Evolutionary conservation across 2,113 vertebrate genomes (phyloP).

Genomic region (Periophthalmodon schlosseri): DNA sequence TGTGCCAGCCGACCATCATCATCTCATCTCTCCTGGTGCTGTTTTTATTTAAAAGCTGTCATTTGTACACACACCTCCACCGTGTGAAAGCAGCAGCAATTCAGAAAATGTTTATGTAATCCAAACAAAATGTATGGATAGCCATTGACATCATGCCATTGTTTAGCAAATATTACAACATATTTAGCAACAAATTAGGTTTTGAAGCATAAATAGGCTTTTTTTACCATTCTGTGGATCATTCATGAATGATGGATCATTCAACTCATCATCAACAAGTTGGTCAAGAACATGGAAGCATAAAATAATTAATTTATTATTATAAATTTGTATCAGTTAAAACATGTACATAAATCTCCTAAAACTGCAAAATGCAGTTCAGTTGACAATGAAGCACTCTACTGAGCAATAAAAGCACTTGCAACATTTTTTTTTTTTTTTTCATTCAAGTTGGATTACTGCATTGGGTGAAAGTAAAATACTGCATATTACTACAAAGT

Average conservation of each 20-base stretch:
- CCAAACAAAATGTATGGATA: neutral
- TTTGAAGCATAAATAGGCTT: too few species aligned
- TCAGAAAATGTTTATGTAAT: neutral
- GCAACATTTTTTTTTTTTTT: too few species aligned
- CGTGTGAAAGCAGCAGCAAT: constrained; percentile 32
- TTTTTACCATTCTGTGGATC: too few species aligned
- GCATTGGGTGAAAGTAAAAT: too few species aligned
- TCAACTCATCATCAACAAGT: neutral
- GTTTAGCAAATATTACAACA: neutral
- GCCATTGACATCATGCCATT: neutral
- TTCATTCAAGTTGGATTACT: too few species aligned
- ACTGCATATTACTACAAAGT: too few species aligned
- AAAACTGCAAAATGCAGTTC: neutral
- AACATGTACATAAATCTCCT: neutral
- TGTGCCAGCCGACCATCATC: constrained; percentile 53
- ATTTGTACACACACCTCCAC: constrained; percentile 43
- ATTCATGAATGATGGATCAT: too few species aligned
- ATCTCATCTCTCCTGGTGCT: constrained; percentile 11
- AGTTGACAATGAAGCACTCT: too few species aligned
- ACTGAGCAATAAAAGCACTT: too few species aligned
- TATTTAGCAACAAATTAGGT: too few species aligned
- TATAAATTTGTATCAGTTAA: neutral
- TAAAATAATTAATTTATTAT: neutral
- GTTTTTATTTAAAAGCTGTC: constrained; percentile 11
- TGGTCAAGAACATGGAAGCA: too few species aligned